Base-by-base conservation (phyloP, 35 echinoderm and acorn worm genomes). In the Lytechinus pictus region DNA sequence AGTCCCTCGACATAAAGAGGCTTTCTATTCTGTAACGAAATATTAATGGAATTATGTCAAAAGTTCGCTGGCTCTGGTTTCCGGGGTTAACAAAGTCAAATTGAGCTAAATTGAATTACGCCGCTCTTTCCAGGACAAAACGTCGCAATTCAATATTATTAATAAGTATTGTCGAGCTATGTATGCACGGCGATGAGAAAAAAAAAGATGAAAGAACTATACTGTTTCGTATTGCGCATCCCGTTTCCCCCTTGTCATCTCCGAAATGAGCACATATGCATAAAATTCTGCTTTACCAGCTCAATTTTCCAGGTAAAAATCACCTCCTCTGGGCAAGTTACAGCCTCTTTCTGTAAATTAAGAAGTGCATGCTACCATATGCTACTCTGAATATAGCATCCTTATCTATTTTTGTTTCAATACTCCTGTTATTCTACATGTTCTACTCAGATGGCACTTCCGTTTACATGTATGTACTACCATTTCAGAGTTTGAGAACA, bases 11-110 rank as follows among this genome's bases (percentile, higher is more conserved):
- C 7, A 24, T 79, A 79, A 79, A 79, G 28, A 90, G 88, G 88
- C 88, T 90, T 21, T 54, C 28, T 90, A 54, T 12, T 24, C 28
- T 10, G 88, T 90, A 90, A 90, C 88, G 29, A 90, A 90, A 90
- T 90, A 90, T 44, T 90, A 54, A 54, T 52, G 88, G 88, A 52
- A 52, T 90, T 90, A 54, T 44, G 29, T 90, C 33, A 90, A 90
- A 90, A 90, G 88, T 90, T 90, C 88, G 88, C 88, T 19, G 88
- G 28, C 88, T 54, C 52, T 28, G 88, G 88, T 90, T 44, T 8
- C 88, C 52, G 88, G 28, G 88, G 88, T 90, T 90, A 90, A 90
- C 88, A 90, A 54, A 90, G 88, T 90, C 28, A 90, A 90, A 90
- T 90, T 90, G 88, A 54, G 88, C 88, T 44, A 90, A 90, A 90